Evolutionary conservation across 2,888 invertebrate species (phyloP), one percentile per base, ranked within the genome.

Genomic region (Amaurobius ferox): DNA sequence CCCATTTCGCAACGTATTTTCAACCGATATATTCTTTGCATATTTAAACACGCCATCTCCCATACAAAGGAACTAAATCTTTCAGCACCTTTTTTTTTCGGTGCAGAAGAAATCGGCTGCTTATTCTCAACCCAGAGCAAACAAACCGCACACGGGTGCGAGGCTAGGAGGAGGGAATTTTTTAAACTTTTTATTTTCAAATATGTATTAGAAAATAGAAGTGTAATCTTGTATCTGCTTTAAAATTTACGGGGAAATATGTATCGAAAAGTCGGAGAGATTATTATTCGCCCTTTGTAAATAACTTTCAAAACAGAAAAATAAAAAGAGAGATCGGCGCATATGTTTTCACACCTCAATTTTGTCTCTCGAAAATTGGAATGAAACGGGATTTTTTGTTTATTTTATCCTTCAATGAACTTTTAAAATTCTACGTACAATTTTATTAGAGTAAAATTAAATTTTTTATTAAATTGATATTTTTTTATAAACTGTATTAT

Each of bases 241-340:
- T 85, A 85, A 85, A 85, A 85, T 85, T 85, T 85, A 85, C 48
- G 72, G 77, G 61, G 66, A 83, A 85, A 77, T 77, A 55, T 72
- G 48, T 72, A 67, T 67, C 71, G 71, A 68, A 85, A 72, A 77
- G 66, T 67, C 76, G 77, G 48, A 70, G 19, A 64, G 72, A 72
- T 77, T 85, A 77, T 66, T 66, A 70, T 44, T 28, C 71, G 28
- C 30, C 29, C 44, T 64, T 64, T 64, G 64, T 64, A 64, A 64
- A 64, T 64, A 64, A 9, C 29, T 64, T 9, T n/a, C 64, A 30
- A 30, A 30, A 64, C 55, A 55, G 23, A 11, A 44, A 55, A 55
- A 23, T 23, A 23, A 35, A 55, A 55, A 55, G 23, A 23, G 23
- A 55, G 23, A 55, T 23, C 23, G 55, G 55, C 55, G 55, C 23